phyloP scores from a whole-genome alignment of 2,888 invertebrate genomes.

The Perizoma affinitatum region DNA sequence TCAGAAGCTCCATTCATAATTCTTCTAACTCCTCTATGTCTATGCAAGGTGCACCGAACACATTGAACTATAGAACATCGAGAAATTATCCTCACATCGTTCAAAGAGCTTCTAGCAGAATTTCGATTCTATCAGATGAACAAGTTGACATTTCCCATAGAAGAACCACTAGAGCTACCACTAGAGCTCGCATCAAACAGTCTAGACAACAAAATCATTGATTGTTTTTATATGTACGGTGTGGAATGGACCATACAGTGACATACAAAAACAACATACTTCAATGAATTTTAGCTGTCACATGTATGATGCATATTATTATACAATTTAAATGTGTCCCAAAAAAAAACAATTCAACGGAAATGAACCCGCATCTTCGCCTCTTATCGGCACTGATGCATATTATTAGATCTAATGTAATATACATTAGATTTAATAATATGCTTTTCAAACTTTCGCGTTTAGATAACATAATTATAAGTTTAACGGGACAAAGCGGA shows the following conservation, averaged over 20 bases:
- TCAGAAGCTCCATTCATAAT: background rate
- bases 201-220: background rate
- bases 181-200: background rate
- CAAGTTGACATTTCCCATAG: background rate
- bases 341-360: too few species aligned
- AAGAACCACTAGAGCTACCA: conserved; percentile 3
- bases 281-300: too few species aligned
- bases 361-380: too few species aligned
- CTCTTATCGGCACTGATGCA: too few species aligned
- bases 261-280: background rate
- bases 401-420: too few species aligned
- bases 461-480: too few species aligned
- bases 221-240: background rate
- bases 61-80: background rate
- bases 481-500: too few species aligned
- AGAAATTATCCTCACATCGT: background rate
- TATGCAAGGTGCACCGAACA: background rate
- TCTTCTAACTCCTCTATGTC: background rate
- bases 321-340: too few species aligned
- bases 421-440: too few species aligned
- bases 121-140: background rate
- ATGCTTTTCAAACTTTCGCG: too few species aligned
- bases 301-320: too few species aligned
- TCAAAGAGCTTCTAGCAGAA: background rate
- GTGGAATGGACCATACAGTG: too few species aligned